These are phyloP conservation scores for Menura novaehollandiae DNA, from an alignment of 2,113 vertebrate genomes.

Conservation along the genomic window DNA sequence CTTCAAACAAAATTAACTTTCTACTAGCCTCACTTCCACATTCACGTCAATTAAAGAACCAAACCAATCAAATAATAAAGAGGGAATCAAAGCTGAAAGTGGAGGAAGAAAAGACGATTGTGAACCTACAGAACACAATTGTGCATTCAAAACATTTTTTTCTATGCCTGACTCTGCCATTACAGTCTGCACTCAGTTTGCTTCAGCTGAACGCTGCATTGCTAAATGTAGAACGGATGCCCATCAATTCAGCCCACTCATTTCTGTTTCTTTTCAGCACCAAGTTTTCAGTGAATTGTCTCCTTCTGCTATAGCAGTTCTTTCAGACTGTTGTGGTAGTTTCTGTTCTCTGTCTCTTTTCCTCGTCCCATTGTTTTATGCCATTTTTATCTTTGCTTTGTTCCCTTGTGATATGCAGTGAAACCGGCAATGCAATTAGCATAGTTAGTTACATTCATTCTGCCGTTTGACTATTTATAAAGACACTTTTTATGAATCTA, in stretches of 20 bases:
- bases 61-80: background rate
- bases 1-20: background rate
- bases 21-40: background rate
- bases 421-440: background rate
- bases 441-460: background rate
- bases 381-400: slow-evolving; percentile 14
- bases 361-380: background rate
- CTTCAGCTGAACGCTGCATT: slow-evolving; percentile 13
- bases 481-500: background rate
- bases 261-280: slow-evolving; percentile 30
- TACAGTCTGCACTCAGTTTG: background rate
- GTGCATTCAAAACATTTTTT: background rate
- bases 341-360: background rate
- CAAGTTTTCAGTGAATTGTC: background rate
- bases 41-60: background rate
- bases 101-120: background rate
- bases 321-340: background rate
- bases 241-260: background rate
- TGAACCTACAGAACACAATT: background rate
- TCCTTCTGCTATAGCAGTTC: background rate
- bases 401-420: background rate
- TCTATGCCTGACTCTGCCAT: background rate
- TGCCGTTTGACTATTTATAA: background rate
- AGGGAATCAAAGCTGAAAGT: background rate
- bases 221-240: background rate